phyloP scores from a whole-genome alignment of 2,888 invertebrate genomes.

The Stenichneumon culpator region DNA sequence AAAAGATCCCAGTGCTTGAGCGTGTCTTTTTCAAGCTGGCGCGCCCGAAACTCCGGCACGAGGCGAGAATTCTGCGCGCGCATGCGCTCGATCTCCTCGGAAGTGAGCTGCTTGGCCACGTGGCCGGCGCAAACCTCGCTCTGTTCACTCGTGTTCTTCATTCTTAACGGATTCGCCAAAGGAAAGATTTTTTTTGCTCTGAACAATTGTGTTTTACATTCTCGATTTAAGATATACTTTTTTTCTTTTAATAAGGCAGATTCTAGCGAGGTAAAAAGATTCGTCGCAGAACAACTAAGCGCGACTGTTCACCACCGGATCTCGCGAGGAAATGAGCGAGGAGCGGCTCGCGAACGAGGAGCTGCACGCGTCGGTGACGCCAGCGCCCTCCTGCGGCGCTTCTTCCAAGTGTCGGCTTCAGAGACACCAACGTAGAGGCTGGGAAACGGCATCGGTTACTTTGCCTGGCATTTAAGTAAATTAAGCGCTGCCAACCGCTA shows the following conservation, averaged over 20 bases:
- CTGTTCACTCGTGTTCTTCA: constrained; percentile 69
- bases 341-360: not conserved
- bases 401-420: constrained; percentile 55
- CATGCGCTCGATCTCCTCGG: constrained; percentile 88
- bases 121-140: constrained; percentile 73
- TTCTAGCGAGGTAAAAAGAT: not conserved
- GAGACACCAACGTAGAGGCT: constrained; percentile 47
- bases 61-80: constrained; percentile 90
- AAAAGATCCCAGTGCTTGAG: constrained; percentile 98
- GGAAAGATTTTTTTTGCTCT: not conserved
- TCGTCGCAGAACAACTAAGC: too few species aligned
- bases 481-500: too few species aligned
- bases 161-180: constrained; percentile 33
- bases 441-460: too few species aligned
- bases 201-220: not conserved
- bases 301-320: constrained; percentile 24
- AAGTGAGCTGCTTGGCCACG: constrained; percentile 86
- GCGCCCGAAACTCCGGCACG: constrained; percentile 91
- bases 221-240: not conserved
- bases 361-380: constrained; percentile 49
- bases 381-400: constrained; percentile 72
- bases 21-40: constrained; percentile 92
- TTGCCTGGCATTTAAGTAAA: too few species aligned
- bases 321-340: constrained; percentile 73
- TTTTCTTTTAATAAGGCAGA: not conserved